phyloP scores from a whole-genome alignment of 1,140 invertebrate genomes.

The Nilaparvata lugens region DNA sequence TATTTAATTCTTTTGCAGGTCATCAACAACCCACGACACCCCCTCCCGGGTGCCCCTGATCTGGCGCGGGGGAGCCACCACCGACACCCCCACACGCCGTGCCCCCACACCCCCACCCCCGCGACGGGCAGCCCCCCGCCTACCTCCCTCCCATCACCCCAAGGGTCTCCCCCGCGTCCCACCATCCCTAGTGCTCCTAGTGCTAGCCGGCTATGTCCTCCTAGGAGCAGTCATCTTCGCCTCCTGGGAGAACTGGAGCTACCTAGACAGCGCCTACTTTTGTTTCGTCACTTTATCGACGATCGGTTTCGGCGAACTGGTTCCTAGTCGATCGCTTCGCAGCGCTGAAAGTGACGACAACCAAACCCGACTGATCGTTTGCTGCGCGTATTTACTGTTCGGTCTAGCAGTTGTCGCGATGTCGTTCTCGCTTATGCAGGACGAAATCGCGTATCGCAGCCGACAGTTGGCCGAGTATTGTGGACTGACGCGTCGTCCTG shows the following conservation, averaged over 20 bases:
- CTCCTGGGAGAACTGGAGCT: constrained; percentile 64
- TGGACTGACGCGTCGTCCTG: constrained; percentile 35
- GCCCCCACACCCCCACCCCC: constrained; percentile 15
- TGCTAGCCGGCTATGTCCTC: constrained; percentile 60
- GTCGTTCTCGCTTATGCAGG: constrained; percentile 87
- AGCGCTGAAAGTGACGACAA: constrained; percentile 42
- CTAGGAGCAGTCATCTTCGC: constrained; percentile 62
- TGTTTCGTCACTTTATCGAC: constrained; percentile 81
- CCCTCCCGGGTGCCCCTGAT: constrained; percentile 62
- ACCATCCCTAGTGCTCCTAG: constrained; percentile 55
- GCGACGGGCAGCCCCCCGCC: constrained; percentile 28
- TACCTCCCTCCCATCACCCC: constrained; percentile 20
- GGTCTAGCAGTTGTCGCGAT: constrained; percentile 85
- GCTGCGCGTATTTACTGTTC: constrained; percentile 76
- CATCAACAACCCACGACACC: constrained; percentile 50
- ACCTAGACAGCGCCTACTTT: constrained; percentile 76
- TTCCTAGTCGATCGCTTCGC: constrained; percentile 50
- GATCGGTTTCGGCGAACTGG: constrained; percentile 75
- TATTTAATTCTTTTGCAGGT: constrained; percentile 35
- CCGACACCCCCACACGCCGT: constrained; percentile 7
- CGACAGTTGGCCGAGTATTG: constrained; percentile 51
- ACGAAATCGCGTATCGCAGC: constrained; percentile 72
- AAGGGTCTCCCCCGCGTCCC: constrained; percentile 48
- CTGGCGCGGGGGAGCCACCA: constrained; percentile 30
- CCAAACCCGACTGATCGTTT: constrained; percentile 54